Conservation (phyloP, 2,888 invertebrate species). For the Trichopoda pennipes region DNA sequence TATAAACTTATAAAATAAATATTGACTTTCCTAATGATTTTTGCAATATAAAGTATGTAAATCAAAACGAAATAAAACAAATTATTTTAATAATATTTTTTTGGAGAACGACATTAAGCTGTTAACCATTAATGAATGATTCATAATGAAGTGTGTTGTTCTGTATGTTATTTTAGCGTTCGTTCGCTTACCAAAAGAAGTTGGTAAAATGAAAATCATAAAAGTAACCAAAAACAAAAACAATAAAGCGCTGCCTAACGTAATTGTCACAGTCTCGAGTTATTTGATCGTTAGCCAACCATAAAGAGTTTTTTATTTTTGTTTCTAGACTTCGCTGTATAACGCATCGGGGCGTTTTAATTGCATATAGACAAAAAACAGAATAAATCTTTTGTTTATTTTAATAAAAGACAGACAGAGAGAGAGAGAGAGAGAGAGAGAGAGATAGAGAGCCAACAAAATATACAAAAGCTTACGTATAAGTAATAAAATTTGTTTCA, state of each 20-base stretch:
- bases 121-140: neutral
- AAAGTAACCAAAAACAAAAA: conserved; percentile 7
- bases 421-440: neutral
- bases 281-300: conserved; percentile 51
- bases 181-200: neutral
- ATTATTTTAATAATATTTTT: too few species aligned
- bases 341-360: conserved; percentile 53
- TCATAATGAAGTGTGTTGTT: neutral
- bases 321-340: conserved; percentile 44
- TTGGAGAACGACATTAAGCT: neutral
- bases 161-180: too few species aligned
- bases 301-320: conserved; percentile 49
- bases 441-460: too few species aligned
- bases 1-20: too few species aligned
- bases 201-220: conserved; percentile 21
- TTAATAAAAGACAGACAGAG: neutral
- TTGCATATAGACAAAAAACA: conserved; percentile 16
- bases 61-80: too few species aligned
- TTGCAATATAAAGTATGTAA: too few species aligned
- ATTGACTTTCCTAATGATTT: too few species aligned
- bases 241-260: conserved; percentile 49
- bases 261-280: conserved; percentile 50
- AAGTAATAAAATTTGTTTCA: conserved; percentile 15
- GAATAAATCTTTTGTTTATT: conserved; percentile 31
- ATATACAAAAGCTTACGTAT: too few species aligned